Base-by-base conservation (phyloP, 2,113 vertebrate genomes). In the Rhynchomys soricoides region DNA sequence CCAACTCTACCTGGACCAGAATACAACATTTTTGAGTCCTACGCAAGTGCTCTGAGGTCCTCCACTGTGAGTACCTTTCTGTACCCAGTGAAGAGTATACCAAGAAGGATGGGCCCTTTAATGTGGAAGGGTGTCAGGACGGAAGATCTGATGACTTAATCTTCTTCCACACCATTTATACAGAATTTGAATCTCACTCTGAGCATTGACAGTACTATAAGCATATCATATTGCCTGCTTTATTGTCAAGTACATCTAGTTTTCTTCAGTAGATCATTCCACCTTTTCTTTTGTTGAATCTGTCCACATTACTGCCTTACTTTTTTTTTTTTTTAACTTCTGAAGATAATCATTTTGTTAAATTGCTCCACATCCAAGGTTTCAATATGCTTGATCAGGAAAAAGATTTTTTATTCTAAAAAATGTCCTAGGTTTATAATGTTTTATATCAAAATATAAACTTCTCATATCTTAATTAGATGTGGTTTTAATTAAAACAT, bases 31-130 rank as follows among this genome's bases (percentile, higher is more conserved):
- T 11, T 2, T 5, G 16, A 16, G 26, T 5, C 64, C 50, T 78
- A 34, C 4, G 40, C 12, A 50, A n/a, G 31, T 71, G 7, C 29
- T 29, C 43, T 17, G 26, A 57, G 34, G 15, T 1, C 29, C 52
- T 71, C 10, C 45, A 34, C 37, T 7, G 7, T 70, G 8, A 7
- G 24, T 12, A 4, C 11, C 26, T 43, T 86, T 15, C 12, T 71
- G 34, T 82, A n/a, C 50, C n/a, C 8, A 17, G 29, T n/a, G 45
- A 90, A 59, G 89, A 77, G 34, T n/a, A 73, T 66, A 16, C 62
- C 1, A n/a, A 24, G 5, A 34, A 40, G 8, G 21, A 34, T 9
- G n/a, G 11, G 19, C n/a, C 59, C 3, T 24, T 4, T 1, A n/a
- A 7, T 55, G 71, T 13, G n/a, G 34, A 7, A 12, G 17, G 13